Conservation (phyloP, 2,797 vertebrate species). For the Eulemur mongoz region DNA sequence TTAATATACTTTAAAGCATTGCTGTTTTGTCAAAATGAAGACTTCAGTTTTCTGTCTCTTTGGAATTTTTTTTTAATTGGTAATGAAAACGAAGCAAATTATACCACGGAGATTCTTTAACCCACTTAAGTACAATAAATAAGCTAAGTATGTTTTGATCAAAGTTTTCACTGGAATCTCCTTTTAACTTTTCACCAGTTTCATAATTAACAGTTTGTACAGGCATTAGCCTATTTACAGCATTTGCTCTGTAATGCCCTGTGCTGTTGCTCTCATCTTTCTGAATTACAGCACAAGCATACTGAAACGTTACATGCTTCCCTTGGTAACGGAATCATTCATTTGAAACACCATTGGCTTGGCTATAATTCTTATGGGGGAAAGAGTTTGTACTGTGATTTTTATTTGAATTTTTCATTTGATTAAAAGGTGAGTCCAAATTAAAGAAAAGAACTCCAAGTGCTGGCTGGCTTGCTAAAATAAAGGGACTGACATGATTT, state of each 20-base stretch:
- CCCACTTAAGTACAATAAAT: constrained; percentile 83
- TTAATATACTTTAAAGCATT: constrained; percentile 74
- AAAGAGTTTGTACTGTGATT: constrained; percentile 71
- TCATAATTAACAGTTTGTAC: constrained; percentile 85
- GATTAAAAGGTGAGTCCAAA: constrained; percentile 77
- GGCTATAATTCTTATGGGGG: constrained; percentile 66
- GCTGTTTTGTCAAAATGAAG: constrained; percentile 75
- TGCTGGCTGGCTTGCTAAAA: constrained; percentile 72
- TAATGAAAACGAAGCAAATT: constrained; percentile 82
- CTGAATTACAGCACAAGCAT: constrained; percentile 62
- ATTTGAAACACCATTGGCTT: constrained; percentile 52
- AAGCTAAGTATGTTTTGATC: constrained; percentile 84
- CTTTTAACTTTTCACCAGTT: constrained; percentile 85
- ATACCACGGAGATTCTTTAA: constrained; percentile 75
- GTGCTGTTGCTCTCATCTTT: constrained; percentile 69
- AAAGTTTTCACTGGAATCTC: constrained; percentile 83
- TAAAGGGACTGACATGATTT: constrained; percentile 74
- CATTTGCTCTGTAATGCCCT: constrained; percentile 75
- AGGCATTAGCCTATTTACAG: constrained; percentile 81
- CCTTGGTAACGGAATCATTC: constrained; percentile 59
- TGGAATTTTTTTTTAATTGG: constrained; percentile 67
- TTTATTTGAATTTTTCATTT: constrained; percentile 81
- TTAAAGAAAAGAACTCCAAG: constrained; percentile 82
- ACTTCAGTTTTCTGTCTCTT: constrained; percentile 73
- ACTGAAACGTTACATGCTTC: background rate